A percentile compares a stretch with the other conserved stretches of the same genome.
phyloP scores from a whole-genome alignment of 1,140 invertebrate species.

The Argopecten irradians region DNA sequence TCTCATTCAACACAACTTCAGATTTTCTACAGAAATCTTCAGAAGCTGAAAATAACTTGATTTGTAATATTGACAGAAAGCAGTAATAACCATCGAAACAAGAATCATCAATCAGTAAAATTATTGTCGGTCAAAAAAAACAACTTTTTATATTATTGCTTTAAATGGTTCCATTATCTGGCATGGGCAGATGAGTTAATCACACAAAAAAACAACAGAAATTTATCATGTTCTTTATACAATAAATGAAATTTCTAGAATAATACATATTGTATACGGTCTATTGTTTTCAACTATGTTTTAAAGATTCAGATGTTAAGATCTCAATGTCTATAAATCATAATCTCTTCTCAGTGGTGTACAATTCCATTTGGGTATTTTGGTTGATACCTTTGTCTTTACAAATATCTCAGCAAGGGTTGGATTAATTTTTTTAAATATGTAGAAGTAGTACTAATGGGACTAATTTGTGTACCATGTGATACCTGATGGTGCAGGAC shows the following conservation, averaged over 20 bases:
- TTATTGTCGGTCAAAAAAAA: too few relatives aligned
- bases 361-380: too few relatives aligned
- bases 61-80: neutral
- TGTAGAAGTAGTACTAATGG: too few relatives aligned
- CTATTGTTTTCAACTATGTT: neutral
- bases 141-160: too few relatives aligned
- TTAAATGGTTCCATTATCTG: neutral
- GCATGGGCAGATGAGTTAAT: conserved; percentile 21
- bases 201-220: neutral
- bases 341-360: neutral
- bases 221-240: neutral
- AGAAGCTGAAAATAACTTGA: neutral
- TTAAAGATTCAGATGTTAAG: neutral
- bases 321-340: neutral
- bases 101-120: too few relatives aligned
- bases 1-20: neutral
- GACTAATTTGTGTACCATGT: too few relatives aligned
- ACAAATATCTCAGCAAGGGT: too few relatives aligned
- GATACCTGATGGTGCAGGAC: too few relatives aligned
- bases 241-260: neutral
- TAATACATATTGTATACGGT: neutral
- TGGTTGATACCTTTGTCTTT: too few relatives aligned
- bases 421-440: too few relatives aligned
- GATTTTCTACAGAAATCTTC: neutral
- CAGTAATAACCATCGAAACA: too few relatives aligned